Conservation (phyloP, 2,888 invertebrate genomes). For the Periphyllus acericola region DNA sequence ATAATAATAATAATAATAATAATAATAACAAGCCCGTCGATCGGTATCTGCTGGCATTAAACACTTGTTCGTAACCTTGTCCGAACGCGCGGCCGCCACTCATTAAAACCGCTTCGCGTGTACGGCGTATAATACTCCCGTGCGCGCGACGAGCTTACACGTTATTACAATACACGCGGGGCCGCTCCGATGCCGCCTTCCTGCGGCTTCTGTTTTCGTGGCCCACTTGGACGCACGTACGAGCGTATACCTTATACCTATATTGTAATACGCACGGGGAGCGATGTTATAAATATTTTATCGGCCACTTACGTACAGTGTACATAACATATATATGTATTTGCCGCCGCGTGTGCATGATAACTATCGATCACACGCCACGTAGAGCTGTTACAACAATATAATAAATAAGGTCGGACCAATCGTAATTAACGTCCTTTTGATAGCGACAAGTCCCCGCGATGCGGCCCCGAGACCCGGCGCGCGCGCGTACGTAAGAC, state of each 20-base stretch:
- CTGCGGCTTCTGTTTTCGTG: conserved; percentile 56
- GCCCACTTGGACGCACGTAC: conserved; percentile 6
- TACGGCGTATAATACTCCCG: background rate
- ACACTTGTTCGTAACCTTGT: conserved; percentile 60
- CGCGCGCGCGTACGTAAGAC: too few species aligned
- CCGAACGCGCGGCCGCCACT: conserved; percentile 36
- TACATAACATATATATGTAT: background rate
- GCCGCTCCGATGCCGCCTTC: conserved; percentile 8
- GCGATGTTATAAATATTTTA: background rate
- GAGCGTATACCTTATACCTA: background rate
- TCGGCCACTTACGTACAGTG: background rate
- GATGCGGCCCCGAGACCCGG: background rate
- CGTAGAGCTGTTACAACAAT: background rate
- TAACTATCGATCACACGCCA: conserved; percentile 1
- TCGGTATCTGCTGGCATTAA: conserved; percentile 55
- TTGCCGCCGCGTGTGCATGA: background rate
- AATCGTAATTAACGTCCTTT: conserved; percentile 44
- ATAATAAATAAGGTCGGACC: conserved; percentile 23
- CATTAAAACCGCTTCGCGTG: conserved; percentile 57
- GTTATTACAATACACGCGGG: background rate
- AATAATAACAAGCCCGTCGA: conserved; percentile 59
- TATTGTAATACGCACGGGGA: background rate
- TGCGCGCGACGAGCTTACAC: conserved; percentile 26
- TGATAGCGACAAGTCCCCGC: conserved; percentile 11
- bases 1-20: conserved; percentile 57